Evolutionary conservation across 2,113 vertebrate species (phyloP).

Genomic region (Anseranas semipalmata): DNA sequence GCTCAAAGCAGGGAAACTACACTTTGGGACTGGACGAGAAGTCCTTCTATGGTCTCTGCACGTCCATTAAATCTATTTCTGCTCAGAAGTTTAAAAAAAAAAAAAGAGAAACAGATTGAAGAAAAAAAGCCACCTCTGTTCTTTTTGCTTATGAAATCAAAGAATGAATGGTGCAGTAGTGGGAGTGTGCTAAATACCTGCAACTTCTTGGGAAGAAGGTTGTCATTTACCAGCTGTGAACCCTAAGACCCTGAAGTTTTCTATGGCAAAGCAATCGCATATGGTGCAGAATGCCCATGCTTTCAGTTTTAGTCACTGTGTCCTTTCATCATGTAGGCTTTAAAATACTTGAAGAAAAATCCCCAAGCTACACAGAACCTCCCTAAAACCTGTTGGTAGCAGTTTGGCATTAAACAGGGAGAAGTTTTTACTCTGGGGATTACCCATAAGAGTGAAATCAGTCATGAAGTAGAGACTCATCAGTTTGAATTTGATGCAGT

Average conservation of each 20-base stretch:
- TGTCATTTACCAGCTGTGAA: conserved; percentile 3
- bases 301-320: conserved; percentile 19
- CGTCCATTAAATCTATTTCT: not conserved
- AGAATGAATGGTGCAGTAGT: not conserved
- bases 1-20: not conserved
- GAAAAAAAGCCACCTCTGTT: not conserved
- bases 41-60: not conserved
- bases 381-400: conserved; percentile 4
- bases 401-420: conserved; percentile 29
- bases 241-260: not conserved
- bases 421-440: conserved; percentile 26
- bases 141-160: not conserved
- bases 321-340: conserved; percentile 32
- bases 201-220: not conserved
- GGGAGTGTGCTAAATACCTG: not conserved
- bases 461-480: not conserved
- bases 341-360: conserved; percentile 51
- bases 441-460: conserved; percentile 49
- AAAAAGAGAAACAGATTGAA: not conserved
- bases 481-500: not conserved
- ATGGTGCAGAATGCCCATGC: conserved; percentile 11
- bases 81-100: not conserved
- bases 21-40: not conserved
- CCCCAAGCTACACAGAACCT: conserved; percentile 14
- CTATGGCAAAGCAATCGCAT: not conserved